These are phyloP conservation scores for Toxotes jaculatrix DNA, from an alignment of 2,113 vertebrate species.

Conservation along the genomic window DNA sequence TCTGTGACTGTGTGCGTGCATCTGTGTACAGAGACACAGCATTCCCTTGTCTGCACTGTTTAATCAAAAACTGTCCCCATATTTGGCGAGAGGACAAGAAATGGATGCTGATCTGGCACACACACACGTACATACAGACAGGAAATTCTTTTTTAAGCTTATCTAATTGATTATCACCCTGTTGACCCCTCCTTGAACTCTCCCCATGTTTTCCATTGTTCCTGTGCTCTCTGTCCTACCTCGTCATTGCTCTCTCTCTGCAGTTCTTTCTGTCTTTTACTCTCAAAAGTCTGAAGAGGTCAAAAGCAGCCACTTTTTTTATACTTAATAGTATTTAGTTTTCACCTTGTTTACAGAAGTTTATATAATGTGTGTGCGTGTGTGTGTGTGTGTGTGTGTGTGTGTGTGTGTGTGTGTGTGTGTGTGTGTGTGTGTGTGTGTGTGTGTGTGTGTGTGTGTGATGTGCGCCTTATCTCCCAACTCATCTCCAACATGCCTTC, in stretches of 20 bases:
- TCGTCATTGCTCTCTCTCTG: background rate
- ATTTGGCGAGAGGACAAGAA: constrained; percentile 49
- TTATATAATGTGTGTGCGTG: background rate
- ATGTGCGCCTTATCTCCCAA: constrained; percentile 60
- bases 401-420: background rate
- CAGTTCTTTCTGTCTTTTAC: background rate
- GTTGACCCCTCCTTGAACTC: constrained; percentile 23
- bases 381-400: constrained; percentile 6
- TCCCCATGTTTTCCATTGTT: background rate
- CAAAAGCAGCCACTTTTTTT: constrained; percentile 44
- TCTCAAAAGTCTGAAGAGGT: constrained; percentile 43
- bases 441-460: constrained; percentile 1
- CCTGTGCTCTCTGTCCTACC: background rate
- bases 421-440: background rate
- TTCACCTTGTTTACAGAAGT: background rate
- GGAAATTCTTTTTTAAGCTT: background rate
- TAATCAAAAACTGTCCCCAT: constrained; percentile 32
- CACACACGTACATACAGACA: background rate
- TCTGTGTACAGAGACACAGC: constrained; percentile 22
- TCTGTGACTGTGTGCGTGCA: constrained; percentile 3
- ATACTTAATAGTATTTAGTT: constrained; percentile 13
- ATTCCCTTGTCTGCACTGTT: constrained; percentile 41
- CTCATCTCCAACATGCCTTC: constrained; percentile 66
- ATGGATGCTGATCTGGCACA: constrained; percentile 27
- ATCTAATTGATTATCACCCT: constrained; percentile 20